Conservation (phyloP, 1,140 invertebrate species). For the Drosophila tristis region DNA sequence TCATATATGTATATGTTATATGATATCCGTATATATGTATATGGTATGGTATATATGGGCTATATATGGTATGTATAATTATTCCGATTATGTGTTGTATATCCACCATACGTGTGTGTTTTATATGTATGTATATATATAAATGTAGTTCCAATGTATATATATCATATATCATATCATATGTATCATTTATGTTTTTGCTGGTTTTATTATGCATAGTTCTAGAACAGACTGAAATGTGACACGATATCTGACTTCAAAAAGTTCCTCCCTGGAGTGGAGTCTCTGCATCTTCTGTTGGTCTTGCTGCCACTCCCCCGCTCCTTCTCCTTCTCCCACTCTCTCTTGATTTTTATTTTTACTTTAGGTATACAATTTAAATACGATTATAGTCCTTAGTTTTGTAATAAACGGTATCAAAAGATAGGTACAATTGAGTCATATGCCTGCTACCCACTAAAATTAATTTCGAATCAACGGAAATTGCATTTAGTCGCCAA, state of each 20-base stretch:
- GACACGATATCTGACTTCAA: slow-evolving; percentile 38
- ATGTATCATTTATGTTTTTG: slow-evolving; percentile 28
- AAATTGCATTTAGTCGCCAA: slow-evolving; percentile 33
- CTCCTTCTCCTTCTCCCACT: slow-evolving; percentile 33
- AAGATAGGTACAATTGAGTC: slow-evolving; percentile 82
- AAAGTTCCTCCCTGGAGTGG: slow-evolving; percentile 4
- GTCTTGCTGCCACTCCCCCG: slow-evolving; percentile 27
- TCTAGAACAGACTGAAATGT: slow-evolving; percentile 66
- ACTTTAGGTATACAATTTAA: slow-evolving; percentile 63
- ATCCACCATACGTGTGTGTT: slow-evolving; percentile 33
- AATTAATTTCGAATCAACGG: slow-evolving; percentile 61
- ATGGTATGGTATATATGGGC: slow-evolving; percentile 34
- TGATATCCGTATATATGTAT: slow-evolving; percentile 66
- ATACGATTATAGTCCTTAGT: slow-evolving; percentile 81
- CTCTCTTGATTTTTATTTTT: slow-evolving; percentile 51
- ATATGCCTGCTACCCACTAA: slow-evolving; percentile 68
- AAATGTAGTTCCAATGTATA: slow-evolving; percentile 54
- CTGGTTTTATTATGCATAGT: slow-evolving; percentile 41
- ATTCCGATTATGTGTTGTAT: slow-evolving; percentile 68
- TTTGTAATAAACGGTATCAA: slow-evolving; percentile 83
- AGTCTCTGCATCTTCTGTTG: slow-evolving; percentile 3
- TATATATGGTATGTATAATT: slow-evolving; percentile 71
- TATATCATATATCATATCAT: slow-evolving; percentile 39
- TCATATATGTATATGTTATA: slow-evolving; percentile 67
- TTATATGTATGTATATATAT: slow-evolving; percentile 40